Evolutionary conservation across 2,888 invertebrate species (phyloP), one percentile per base, ranked within the genome.

Genomic region (Stenodema calcarata): DNA sequence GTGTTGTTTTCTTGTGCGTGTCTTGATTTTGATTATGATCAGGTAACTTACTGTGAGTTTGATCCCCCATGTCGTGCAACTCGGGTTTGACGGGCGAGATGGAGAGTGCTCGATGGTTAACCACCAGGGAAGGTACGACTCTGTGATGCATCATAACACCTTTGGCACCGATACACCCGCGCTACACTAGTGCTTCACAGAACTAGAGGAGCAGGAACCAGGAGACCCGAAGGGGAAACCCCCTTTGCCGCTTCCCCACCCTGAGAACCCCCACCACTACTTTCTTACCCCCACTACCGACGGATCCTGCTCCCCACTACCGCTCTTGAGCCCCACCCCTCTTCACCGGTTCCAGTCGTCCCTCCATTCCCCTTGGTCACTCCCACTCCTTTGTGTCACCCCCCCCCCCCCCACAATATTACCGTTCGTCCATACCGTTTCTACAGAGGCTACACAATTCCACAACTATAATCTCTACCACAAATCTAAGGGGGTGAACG

Each of bases 11-110:
- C 18, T 54, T 54, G 54, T 11, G 11, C 4, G 54, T 11, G 11
- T 54, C 11, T 54, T 54, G 16, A 18, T 54, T 54, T 4, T 18
- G 3, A 18, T 54, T 35, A 54, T 6, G 16, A 54, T 6, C 3
- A 54, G 0, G 18, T 14, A 16, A 88, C 88, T 88, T 80, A 88
- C 88, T 88, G 87, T 87, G 87, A 62, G 86, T 79, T 41, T 87
- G 88, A 50, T 88, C 88, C n/a, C 88, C 88, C 89, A 89, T 89
- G 88, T 90, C 90, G 80, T 89, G 89, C 44, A 89, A 92, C 90
- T 92, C 92, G 88, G 92, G 91, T 90, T 92, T 92, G 89, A 92
- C 92, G 88, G 92, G 92, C 89, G 92, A 92, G 91, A 93, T 92
- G 91, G 92, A 92, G 91, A 91, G 89, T 88, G 90, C 89, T 87